A percentile compares a stretch with the other conserved stretches of the same genome.
These are phyloP conservation scores for Atethmia centrago DNA, from an alignment of 2,888 invertebrate genomes.

Conservation along the genomic window DNA sequence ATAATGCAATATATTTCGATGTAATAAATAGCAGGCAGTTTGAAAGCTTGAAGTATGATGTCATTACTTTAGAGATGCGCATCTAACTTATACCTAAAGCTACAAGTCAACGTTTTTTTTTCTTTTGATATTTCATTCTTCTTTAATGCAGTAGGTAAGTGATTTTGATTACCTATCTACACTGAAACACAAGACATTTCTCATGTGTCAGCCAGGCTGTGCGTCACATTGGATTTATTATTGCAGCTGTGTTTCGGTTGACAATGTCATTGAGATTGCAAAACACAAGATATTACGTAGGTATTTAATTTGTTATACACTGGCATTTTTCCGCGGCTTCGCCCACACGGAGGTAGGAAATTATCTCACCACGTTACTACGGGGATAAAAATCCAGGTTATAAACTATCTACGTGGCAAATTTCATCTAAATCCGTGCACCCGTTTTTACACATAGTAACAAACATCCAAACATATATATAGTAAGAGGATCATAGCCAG, in stretches of 20 bases:
- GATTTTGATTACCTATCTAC: not conserved
- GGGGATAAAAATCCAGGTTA: no score
- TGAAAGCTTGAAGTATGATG: not conserved
- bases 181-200: not conserved
- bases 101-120: not conserved
- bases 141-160: not conserved
- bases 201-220: not conserved
- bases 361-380: no score
- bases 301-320: no score
- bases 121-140: not conserved
- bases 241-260: not conserved
- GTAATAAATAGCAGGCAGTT: not conserved
- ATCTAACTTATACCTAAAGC: not conserved
- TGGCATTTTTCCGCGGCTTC: no score
- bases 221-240: not conserved
- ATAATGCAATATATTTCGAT: not conserved
- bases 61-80: not conserved
- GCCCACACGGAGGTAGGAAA: not conserved
- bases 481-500: no score
- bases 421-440: no score
- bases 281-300: not conserved
- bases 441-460: no score
- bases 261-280: not conserved
- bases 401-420: no score
- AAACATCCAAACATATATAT: no score